Evolutionary conservation across 2,797 vertebrate genomes (phyloP), one percentile per base, ranked within the genome.

Genomic region (Eremophila alpestris): DNA sequence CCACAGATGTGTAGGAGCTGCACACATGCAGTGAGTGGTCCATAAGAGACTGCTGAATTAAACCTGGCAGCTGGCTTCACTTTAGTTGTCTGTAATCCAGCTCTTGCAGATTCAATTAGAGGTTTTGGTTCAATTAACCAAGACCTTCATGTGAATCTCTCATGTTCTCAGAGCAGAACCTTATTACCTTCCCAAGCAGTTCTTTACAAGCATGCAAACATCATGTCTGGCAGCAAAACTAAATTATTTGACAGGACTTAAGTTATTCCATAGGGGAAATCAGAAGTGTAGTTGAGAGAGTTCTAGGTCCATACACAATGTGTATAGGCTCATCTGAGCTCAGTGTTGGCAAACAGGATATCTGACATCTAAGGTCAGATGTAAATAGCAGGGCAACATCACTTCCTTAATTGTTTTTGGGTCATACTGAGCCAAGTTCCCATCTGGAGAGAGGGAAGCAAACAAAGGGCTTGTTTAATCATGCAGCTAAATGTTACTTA

Each of bases 401-500:
- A 73, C 80, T 91, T 92, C 76, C 63, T 34, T 95, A 94, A 93
- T 95, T 89, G 77, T 23, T 95, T 96, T 87, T 41, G 45, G 83
- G 88, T 95, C 83, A 92, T 70, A 76, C 19, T 70, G 78, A 95
- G 88, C 86, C 81, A 94, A 95, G 88, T 70, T 92, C 56, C 83
- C 86, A 82, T 90, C 92, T 94, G 93, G 83, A 95, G 63, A 86
- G 88, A 82, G 24, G 20, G 29, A 89, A 70, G 52, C 56, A 92
- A 89, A 94, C 70, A 95, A 90, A 93, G 74, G 60, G 19, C 67
- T 95, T 88, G 63, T 90, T 95, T 92, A 92, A 91, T 91, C 86
- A 87, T 51, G 77, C 34, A 87, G 45, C 59, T 89, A 90, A 90
- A 73, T 63, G 59, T 87, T 94, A 83, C 83, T 86, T 94, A 93